Percentiles rank a stretch among this genome's conserved stretches.
Evolutionary conservation across 2,797 vertebrate genomes (phyloP).

Genomic region (Simalia tracyae): DNA sequence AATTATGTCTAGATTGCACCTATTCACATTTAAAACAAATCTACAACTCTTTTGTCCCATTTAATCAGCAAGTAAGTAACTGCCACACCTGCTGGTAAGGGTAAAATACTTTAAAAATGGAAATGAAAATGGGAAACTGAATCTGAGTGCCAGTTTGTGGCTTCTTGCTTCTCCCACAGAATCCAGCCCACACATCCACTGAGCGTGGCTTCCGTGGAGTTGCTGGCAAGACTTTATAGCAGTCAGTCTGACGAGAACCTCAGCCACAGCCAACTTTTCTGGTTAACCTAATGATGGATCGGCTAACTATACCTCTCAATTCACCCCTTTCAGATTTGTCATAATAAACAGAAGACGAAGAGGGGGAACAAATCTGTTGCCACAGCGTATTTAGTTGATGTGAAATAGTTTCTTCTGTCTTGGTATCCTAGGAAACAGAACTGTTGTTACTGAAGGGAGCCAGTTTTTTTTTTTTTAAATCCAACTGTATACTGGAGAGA

Average conservation of each 20-base stretch:
- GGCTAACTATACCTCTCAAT: constrained; percentile 4
- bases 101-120: not conserved
- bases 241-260: not conserved
- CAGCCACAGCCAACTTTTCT: not conserved
- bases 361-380: constrained; percentile 33
- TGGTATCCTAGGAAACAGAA: constrained; percentile 72
- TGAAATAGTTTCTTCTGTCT: constrained; percentile 38
- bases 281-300: not conserved
- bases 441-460: constrained; percentile 52
- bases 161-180: not conserved
- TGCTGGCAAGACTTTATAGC: not conserved
- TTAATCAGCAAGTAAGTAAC: not conserved
- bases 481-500: constrained; percentile 51
- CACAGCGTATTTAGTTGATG: constrained; percentile 39
- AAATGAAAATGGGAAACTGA: not conserved
- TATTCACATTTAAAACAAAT: not conserved
- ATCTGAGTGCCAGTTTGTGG: not conserved
- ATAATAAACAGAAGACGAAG: constrained; percentile 17
- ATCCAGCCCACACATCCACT: not conserved
- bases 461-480: constrained; percentile 29
- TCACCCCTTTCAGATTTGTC: not conserved
- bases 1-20: not conserved
- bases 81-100: not conserved
- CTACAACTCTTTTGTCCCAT: not conserved
- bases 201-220: not conserved